Percentiles rank a stretch among this genome's conserved stretches.
These are phyloP conservation scores for Erebia palarica DNA, from an alignment of 2,888 invertebrate species.

Conservation along the genomic window DNA sequence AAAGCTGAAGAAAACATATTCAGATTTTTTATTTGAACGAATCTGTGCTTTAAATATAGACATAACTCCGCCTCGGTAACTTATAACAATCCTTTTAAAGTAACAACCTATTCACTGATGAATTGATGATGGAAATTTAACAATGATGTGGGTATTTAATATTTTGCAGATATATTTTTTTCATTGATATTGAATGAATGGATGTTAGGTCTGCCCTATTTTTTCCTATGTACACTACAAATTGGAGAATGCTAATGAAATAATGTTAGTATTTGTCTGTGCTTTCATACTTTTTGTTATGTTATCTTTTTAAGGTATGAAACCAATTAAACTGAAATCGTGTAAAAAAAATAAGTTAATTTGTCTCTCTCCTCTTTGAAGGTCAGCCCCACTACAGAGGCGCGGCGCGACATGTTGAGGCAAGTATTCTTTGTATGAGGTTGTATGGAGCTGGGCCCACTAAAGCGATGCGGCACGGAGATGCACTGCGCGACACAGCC, in stretches of 20 bases:
- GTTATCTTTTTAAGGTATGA: too few relatives aligned
- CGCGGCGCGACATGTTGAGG: too few relatives aligned
- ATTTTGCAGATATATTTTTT: constrained; percentile 8
- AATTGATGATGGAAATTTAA: background rate
- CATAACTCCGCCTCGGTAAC: background rate
- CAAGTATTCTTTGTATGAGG: too few relatives aligned
- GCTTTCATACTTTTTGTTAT: background rate
- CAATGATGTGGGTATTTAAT: constrained; percentile 1
- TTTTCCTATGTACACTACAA: background rate
- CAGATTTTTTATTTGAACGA: background rate
- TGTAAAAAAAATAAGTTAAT: too few relatives aligned
- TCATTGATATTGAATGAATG: background rate
- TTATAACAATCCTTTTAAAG: background rate
- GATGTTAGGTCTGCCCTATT: background rate
- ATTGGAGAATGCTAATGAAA: background rate
- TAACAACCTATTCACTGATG: background rate
- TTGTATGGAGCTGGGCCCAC: too few relatives aligned
- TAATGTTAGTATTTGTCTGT: background rate
- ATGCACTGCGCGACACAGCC: too few relatives aligned
- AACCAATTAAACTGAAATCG: too few relatives aligned
- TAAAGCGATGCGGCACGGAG: too few relatives aligned
- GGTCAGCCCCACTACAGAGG: too few relatives aligned
- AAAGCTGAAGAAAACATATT: background rate
- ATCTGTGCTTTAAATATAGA: background rate
- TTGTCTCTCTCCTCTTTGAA: too few relatives aligned